Conservation (phyloP, 2,797 vertebrate species). For the Alectoris magna region DNA sequence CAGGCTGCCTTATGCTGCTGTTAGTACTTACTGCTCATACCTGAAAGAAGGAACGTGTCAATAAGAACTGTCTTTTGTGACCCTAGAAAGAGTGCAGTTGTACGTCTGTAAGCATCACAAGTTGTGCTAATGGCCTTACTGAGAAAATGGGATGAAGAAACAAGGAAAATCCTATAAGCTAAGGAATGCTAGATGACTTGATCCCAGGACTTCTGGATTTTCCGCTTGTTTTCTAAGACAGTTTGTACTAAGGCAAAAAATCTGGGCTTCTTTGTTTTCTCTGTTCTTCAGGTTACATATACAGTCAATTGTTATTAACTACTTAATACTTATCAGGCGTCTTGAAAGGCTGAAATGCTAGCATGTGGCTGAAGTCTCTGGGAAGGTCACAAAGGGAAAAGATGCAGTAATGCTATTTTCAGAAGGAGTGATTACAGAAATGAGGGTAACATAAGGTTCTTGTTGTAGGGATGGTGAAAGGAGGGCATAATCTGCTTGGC, state of each 20-base stretch:
- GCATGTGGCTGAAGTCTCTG: background rate
- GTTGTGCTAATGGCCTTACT: background rate
- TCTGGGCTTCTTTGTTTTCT: background rate
- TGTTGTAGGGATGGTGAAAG: background rate
- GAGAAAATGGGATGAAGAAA: background rate
- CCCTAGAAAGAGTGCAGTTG: background rate
- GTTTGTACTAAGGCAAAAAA: background rate
- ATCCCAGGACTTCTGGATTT: background rate
- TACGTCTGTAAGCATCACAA: rapidly evolving
- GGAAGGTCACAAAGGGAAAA: background rate
- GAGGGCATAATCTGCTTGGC: background rate
- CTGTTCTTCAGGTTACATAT: background rate
- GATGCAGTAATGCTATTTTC: background rate
- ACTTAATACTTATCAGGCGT: background rate
- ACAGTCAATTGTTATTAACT: background rate
- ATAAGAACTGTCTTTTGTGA: background rate
- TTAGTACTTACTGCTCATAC: background rate
- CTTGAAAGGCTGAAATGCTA: background rate
- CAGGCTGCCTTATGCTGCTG: background rate
- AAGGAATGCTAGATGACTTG: background rate
- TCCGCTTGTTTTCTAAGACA: background rate
- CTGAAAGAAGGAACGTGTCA: background rate
- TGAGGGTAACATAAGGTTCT: background rate
- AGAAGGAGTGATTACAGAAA: background rate
- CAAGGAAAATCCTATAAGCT: conserved; percentile 5